Base-by-base conservation (phyloP, 2,113 vertebrate genomes). In the Gallinago jamesoni region DNA sequence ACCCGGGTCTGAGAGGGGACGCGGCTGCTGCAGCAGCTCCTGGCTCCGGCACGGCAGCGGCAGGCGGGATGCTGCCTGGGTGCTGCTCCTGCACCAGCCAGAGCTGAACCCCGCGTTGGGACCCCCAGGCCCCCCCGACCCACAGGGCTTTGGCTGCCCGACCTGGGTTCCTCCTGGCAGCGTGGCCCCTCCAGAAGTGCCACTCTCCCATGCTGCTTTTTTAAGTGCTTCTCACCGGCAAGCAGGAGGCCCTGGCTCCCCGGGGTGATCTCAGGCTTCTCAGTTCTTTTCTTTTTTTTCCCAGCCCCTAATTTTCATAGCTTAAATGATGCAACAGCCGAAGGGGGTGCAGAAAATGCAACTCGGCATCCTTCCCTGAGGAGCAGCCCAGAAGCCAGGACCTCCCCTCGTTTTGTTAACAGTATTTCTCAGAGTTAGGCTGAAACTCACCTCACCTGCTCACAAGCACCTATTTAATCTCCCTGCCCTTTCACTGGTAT, bases 341-440 rank as follows among this genome's bases (percentile, higher is more conserved):
- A 31, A 84, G 60, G 53, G 9, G 2, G 80, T 2, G 48, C 5
- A 6, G 62, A 12, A 63, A 39, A 28, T 0, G 2, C 35, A 15
- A 14, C 27, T 31, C 53, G 2, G 14, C 0, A 0, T 6, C 91
- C 22, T 52, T 22, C 48, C 21, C 0, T 2, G 13, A 30, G n/a
- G 37, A 45, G 33, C 59, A 62, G 23, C 56, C 62, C 21, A 2
- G 15, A 16, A 76, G 14, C n/a, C 2, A 20, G 12, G 37, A 9
- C 31, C 33, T 55, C 21, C 69, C 33, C n/a, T 11, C 30, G 9
- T 45, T 33, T 21, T 50, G n/a, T 47, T 33, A 7, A 12, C 6
- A 11, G 17, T 9, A 11, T 52, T 33, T 37, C 52, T 2, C 30
- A 0, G 10, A 13, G 7, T 33, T 7, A 3, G 84, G 24, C 5